Conservation (phyloP, 2,797 vertebrate genomes). For the Phyllotis vaccarum region DNA sequence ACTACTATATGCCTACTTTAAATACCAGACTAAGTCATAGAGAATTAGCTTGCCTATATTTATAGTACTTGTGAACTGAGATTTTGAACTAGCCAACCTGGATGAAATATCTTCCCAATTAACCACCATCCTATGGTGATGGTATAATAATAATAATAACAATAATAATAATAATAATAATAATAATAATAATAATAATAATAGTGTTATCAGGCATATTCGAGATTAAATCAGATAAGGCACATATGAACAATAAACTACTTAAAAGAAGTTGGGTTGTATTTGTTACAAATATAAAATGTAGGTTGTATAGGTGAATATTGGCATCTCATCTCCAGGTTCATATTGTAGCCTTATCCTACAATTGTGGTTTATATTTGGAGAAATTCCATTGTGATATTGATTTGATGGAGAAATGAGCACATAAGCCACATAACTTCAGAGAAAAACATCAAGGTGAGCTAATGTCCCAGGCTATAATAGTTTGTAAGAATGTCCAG, state of each 20-base stretch:
- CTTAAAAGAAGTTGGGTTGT: background rate
- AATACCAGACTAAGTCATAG: background rate
- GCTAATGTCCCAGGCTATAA: background rate
- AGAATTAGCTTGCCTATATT: background rate
- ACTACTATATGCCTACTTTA: background rate
- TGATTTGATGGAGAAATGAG: background rate
- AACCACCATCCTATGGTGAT: background rate
- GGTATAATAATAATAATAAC: background rate
- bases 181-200: background rate
- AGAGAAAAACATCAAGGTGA: background rate
- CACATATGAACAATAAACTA: conserved; percentile 3
- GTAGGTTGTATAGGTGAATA: background rate
- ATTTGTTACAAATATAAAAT: background rate
- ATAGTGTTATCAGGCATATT: background rate
- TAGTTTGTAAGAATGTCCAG: background rate
- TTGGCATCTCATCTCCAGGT: background rate
- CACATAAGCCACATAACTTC: background rate
- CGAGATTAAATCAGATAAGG: background rate
- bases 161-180: background rate
- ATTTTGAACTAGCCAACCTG: background rate
- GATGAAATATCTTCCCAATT: background rate
- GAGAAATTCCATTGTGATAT: background rate
- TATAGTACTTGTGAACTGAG: background rate
- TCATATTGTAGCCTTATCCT: background rate
- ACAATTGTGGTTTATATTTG: background rate